phyloP scores from a whole-genome alignment of 2,888 invertebrate species.

The Drosophila testacea region DNA sequence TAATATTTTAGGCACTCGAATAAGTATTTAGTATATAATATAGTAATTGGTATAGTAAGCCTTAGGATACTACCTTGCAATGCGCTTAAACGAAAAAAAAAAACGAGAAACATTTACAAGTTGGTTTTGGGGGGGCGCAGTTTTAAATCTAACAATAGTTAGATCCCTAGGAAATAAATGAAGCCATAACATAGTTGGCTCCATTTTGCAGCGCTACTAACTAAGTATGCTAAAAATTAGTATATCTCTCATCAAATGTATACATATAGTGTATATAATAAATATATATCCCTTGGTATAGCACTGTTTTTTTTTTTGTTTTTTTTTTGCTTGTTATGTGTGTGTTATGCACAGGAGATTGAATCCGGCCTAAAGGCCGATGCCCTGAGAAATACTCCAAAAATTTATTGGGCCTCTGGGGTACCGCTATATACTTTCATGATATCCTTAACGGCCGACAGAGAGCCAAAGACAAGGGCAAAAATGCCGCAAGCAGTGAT shows the following conservation, averaged over 20 bases:
- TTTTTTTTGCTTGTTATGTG: conserved; percentile 6
- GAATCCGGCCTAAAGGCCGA: conserved; percentile 1
- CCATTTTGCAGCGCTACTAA: conserved; percentile 37
- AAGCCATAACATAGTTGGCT: conserved; percentile 23
- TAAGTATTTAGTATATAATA: conserved; percentile 10
- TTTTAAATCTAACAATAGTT: conserved; percentile 81
- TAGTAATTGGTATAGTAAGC: conserved; percentile 12
- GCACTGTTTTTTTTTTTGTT: conserved; percentile 41
- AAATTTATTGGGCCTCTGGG: conserved; percentile 46
- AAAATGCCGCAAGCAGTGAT: conserved; percentile 91
- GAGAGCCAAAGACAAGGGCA: conserved; percentile 93
- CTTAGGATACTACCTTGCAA: conserved; percentile 29
- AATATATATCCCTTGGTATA: conserved; percentile 72
- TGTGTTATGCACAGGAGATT: conserved; percentile 43
- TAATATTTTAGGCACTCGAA: conserved; percentile 54
- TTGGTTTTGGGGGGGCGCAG: conserved; percentile 29
- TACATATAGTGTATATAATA: conserved; percentile 59
- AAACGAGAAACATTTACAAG: conserved; percentile 49
- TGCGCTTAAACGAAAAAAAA: conserved; percentile 20
- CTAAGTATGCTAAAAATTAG: conserved; percentile 49
- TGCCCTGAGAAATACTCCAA: neutral
- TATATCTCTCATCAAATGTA: conserved; percentile 39
- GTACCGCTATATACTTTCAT: conserved; percentile 77
- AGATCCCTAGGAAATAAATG: conserved; percentile 64
- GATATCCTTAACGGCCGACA: conserved; percentile 88